Evolutionary conservation across 2,113 vertebrate genomes (phyloP).

Genomic region (Rissa tridactyla): DNA sequence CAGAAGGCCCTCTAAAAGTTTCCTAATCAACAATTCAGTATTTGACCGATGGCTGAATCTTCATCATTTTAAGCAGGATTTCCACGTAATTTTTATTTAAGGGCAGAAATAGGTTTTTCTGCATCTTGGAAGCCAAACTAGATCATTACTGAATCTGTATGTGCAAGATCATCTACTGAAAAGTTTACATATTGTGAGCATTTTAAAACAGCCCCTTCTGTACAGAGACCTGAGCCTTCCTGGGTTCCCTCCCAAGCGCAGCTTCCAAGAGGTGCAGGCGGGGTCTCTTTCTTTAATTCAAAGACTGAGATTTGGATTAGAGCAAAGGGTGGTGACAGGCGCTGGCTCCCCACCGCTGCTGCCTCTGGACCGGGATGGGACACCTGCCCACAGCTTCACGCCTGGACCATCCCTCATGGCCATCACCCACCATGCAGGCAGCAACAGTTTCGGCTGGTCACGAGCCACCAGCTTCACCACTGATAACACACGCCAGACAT

Average conservation of each 20-base stretch:
- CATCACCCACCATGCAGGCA: rapidly evolving
- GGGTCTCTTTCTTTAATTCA: not conserved
- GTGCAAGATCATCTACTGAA: not conserved
- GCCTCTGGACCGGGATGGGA: rapidly evolving
- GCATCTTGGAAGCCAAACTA: not conserved
- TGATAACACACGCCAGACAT: rapidly evolving
- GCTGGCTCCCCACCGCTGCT: not conserved
- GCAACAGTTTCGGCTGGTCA: rapidly evolving
- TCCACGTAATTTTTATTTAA: not conserved
- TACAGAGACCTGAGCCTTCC: not conserved
- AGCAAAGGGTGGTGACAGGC: not conserved
- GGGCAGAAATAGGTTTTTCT: not conserved
- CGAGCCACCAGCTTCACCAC: rapidly evolving
- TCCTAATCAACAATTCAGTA: not conserved
- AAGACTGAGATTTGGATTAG: not conserved
- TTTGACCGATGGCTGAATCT: not conserved
- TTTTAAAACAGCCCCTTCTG: not conserved
- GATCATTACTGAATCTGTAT: rapidly evolving
- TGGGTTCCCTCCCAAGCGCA: not conserved
- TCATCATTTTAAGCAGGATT: not conserved
- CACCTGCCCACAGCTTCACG: rapidly evolving
- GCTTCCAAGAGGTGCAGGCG: not conserved
- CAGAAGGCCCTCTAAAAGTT: not conserved
- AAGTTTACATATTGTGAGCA: rapidly evolving
- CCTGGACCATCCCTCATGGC: rapidly evolving